Base-by-base conservation (phyloP, 2,888 invertebrate species). In the Cerastis rubricosa region DNA sequence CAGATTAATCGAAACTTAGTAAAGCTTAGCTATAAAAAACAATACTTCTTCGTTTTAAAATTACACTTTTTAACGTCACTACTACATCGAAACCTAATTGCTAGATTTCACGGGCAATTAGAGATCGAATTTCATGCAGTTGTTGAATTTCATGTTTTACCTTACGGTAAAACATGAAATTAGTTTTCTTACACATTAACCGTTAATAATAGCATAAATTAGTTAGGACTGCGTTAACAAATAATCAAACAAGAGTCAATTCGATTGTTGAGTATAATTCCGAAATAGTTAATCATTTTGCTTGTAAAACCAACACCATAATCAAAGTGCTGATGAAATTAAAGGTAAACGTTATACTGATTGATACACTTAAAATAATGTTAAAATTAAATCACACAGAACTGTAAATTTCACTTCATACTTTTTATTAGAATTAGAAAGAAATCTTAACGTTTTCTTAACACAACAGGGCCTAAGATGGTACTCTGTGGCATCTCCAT, bases 21-120 rank as follows among this genome's bases (percentile, higher is more conserved):
- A 22, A 57, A 40, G 5, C 1, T 69, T 11, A 47, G 22, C 25
- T 47, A 47, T 19, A 70, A 63, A 61, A 54, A 63, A 17, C 3
- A 63, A 49, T 68, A 17, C 12, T 65, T 71, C 22, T 49, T 65
- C 2, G 19, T 47, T 49, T 66, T 35, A 22, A 59, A 81, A 64
- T 8, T 51, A 51, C 45, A 54, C 12, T 35, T 17, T 47, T 12
- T 3, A 22, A 63, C 54, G 35, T 57, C 67, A 71, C 14, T 14
- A 22, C 19, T 64, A 81, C 63, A 81, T 2, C 29, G 59, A 73
- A 68, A 59, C 22, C 49, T 49, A 57, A 68, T 68, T 63, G 54
- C 69, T 49, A 71, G 35, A 71, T 74, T 74, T 74, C 82, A 81
- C 71, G 78, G 73, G 19, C 43, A 59, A 66, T 70, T 70, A 66